Evolutionary conservation across 2,797 vertebrate species (phyloP).

Genomic region (Myioborus miniatus): DNA sequence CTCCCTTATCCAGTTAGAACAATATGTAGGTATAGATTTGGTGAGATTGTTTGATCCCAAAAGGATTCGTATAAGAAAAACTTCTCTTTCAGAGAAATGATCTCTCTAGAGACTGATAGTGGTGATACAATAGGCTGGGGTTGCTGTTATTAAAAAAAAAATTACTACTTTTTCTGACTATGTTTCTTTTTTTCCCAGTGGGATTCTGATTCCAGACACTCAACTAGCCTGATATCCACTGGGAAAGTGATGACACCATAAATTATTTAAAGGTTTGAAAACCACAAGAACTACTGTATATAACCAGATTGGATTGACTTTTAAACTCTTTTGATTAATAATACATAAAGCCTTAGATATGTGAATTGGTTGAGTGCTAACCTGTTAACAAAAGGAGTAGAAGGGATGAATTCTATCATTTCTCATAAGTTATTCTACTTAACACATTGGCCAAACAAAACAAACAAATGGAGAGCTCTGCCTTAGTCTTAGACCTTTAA

Average conservation of each 20-base stretch:
- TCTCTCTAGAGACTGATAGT: slow-evolving; percentile 47
- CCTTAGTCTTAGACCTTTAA: slow-evolving; percentile 51
- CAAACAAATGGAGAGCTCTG: slow-evolving; percentile 56
- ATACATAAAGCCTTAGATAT: slow-evolving; percentile 73
- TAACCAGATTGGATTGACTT: slow-evolving; percentile 82
- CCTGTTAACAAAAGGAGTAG: slow-evolving; percentile 73
- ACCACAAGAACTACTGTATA: slow-evolving; percentile 76
- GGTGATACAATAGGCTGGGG: slow-evolving; percentile 58
- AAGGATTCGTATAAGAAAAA: slow-evolving; percentile 38
- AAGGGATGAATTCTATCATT: slow-evolving; percentile 68
- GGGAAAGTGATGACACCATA: slow-evolving; percentile 78
- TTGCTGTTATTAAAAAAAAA: slow-evolving; percentile 74
- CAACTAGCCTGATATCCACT: slow-evolving; percentile 73
- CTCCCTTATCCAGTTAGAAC: background rate
- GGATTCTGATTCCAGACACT: slow-evolving; percentile 75
- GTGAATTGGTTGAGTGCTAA: slow-evolving; percentile 74
- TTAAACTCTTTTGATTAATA: slow-evolving; percentile 83
- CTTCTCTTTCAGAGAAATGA: slow-evolving; percentile 44
- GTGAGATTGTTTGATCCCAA: slow-evolving; percentile 42
- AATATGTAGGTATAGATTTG: slow-evolving; percentile 6
- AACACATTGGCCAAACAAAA: slow-evolving; percentile 67
- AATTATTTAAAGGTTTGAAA: slow-evolving; percentile 83
- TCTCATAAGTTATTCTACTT: slow-evolving; percentile 72
- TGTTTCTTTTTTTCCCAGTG: slow-evolving; percentile 63
- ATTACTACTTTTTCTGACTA: slow-evolving; percentile 37